Base-by-base conservation (phyloP, 1,140 invertebrate species). In the Eurosta solidaginis region DNA sequence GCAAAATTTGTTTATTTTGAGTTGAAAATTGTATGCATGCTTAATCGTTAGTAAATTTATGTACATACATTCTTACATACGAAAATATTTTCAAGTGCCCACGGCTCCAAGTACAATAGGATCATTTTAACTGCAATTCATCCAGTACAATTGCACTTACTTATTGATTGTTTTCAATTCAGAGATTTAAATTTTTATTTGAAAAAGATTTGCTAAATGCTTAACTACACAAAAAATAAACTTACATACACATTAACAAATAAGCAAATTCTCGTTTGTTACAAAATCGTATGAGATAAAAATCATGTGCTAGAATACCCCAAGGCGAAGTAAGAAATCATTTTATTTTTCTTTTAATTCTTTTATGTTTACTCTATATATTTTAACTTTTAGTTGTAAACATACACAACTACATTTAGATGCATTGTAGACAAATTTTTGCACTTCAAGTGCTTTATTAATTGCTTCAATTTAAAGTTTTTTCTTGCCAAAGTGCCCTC, bases 371-470 rank as follows among this genome's bases (percentile, higher is more conserved):
- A 47, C n/a, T 47, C 12, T 4, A 47, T 47, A 47, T 47, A n/a
- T 47, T 47, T 47, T 47, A 47, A 47, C 45, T 47, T 47, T 47
- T 17, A 47, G 45, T 47, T 47, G n/a, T 47, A 12, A 7, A 44
- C 42, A 44, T 44, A 42, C 40, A 29, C 0, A 59, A 33, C 14
- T 59, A 14, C 36, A 27, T n/a, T 4, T 59, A 14, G 2, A 17
- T 6, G 27, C 14, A 17, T 33, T 44, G 42, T 44, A 54, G 22
- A 25, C 22, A 49, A 12, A 68, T 40, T 68, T 68, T 22, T 40
- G 33, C 59, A 68, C n/a, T 36, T 68, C 59, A 68, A 68, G 59
- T 68, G 59, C 36, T 68, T 68, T 68, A 68, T 68, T 68, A 33
- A 68, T 68, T 29, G n/a, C 59, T 40, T 33, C 59, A 68, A 68